A percentile compares a stretch with the other conserved stretches of the same genome.
Conservation (phyloP, 2,888 invertebrate species). For the Fragum fragum region DNA sequence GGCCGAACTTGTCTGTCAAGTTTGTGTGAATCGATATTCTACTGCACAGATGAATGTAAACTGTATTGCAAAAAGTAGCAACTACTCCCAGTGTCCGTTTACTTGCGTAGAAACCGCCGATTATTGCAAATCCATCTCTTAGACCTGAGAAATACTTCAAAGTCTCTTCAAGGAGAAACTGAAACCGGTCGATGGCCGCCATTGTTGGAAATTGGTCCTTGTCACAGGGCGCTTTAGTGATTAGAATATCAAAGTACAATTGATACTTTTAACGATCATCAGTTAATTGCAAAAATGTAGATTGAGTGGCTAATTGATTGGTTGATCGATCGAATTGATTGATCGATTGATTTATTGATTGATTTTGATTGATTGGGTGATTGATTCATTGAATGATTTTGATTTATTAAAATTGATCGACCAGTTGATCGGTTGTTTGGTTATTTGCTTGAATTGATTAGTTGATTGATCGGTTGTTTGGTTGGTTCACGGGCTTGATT, state of each 20-base stretch:
- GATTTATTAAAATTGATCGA: no score
- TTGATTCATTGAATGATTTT: no score
- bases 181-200: constrained; percentile 83
- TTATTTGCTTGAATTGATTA: no score
- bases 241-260: background rate
- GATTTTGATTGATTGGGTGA: no score
- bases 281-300: no score
- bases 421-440: no score
- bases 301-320: no score
- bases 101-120: constrained; percentile 79
- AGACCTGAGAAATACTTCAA: constrained; percentile 68
- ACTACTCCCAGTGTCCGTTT: constrained; percentile 69
- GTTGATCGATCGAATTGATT: no score
- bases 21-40: constrained; percentile 69
- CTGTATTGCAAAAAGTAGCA: constrained; percentile 63
- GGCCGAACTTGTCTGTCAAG: constrained; percentile 90
- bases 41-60: constrained; percentile 76
- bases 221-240: background rate
- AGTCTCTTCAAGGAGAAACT: constrained; percentile 77
- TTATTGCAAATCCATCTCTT: constrained; percentile 78
- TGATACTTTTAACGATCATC: no score
- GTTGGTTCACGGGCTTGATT: no score
- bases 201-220: constrained; percentile 46
- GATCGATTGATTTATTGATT: no score
- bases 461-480: no score